Conservation (phyloP, 1,140 invertebrate species). For the Subanguina moxae region DNA sequence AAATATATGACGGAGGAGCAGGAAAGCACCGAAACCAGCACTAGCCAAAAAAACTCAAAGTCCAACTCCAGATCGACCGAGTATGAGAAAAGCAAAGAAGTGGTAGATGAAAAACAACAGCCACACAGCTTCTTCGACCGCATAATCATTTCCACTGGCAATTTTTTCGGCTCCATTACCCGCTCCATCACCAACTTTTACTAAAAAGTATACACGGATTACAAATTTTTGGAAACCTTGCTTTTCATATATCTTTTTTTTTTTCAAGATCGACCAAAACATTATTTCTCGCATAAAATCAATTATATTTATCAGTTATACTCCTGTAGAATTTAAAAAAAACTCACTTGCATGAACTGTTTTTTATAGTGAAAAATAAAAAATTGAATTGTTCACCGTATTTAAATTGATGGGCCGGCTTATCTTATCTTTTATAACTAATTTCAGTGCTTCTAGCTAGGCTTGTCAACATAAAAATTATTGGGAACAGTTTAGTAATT, state of each 20-base stretch:
- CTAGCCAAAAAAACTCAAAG: background rate
- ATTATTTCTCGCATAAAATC: too few relatives aligned
- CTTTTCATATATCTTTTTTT: background rate
- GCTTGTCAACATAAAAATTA: too few relatives aligned
- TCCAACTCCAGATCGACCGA: background rate
- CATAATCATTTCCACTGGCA: background rate
- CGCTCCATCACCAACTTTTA: background rate
- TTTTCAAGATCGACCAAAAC: too few relatives aligned
- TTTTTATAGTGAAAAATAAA: too few relatives aligned
- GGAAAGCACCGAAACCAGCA: background rate
- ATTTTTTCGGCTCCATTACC: background rate
- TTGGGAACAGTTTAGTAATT: too few relatives aligned
- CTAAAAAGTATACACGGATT: background rate
- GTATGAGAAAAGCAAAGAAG: background rate
- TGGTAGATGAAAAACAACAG: background rate
- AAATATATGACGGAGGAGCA: background rate
- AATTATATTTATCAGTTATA: too few relatives aligned
- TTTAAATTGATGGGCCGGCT: too few relatives aligned
- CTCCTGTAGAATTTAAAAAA: too few relatives aligned
- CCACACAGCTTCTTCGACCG: background rate
- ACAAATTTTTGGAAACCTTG: background rate
- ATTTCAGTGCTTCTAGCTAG: too few relatives aligned
- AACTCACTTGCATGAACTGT: too few relatives aligned
- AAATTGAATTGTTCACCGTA: too few relatives aligned
- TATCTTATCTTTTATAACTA: too few relatives aligned